These are phyloP conservation scores for Oxystoma pomonae DNA, from an alignment of 2,888 invertebrate species.

Conservation along the genomic window DNA sequence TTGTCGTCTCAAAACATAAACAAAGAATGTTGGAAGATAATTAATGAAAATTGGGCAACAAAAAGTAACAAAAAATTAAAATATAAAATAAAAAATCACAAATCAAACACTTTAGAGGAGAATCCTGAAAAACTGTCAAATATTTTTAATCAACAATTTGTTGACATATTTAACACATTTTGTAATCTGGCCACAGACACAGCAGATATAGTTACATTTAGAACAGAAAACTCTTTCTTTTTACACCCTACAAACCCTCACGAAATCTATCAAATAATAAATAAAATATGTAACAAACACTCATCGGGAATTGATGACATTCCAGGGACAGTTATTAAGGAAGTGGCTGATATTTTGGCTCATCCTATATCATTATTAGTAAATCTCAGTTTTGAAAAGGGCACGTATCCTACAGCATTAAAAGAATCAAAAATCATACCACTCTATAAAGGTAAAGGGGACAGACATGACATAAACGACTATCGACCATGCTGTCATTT, in stretches of 20 bases:
- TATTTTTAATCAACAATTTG: not conserved
- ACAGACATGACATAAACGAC: not conserved
- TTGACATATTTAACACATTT: not conserved
- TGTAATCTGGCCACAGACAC: not conserved
- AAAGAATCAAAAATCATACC: not conserved
- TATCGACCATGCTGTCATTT: not conserved
- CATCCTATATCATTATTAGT: too few species aligned
- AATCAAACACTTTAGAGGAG: not conserved
- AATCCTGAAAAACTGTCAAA: not conserved
- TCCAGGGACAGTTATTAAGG: too few species aligned
- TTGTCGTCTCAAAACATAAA: not conserved
- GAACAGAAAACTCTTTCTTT: not conserved
- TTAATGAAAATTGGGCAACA: not conserved
- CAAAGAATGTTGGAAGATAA: not conserved
- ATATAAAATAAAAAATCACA: not conserved
- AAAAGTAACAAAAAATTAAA: not conserved
- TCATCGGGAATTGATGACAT: too few species aligned
- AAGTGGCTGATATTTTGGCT: too few species aligned
- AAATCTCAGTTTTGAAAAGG: too few species aligned
- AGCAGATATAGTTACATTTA: not conserved
- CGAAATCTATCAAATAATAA: too few species aligned
- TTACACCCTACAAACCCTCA: not conserved
- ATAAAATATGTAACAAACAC: too few species aligned
- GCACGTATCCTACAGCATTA: too few species aligned
- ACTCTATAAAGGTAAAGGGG: not conserved